These are phyloP conservation scores for Cotesia vestalis DNA, from an alignment of 1,140 invertebrate genomes.

Conservation along the genomic window DNA sequence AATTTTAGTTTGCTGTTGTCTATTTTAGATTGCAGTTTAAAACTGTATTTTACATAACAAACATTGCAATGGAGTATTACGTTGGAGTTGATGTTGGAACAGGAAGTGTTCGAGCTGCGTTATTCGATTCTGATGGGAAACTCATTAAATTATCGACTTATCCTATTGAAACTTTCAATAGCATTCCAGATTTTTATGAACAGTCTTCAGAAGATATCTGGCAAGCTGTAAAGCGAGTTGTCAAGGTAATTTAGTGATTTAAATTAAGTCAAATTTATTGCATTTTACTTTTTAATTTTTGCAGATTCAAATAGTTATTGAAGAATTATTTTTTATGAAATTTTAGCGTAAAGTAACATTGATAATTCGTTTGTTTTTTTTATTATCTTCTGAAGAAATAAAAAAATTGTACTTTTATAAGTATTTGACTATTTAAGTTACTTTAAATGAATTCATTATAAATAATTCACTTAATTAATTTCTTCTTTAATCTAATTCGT, in stretches of 20 bases:
- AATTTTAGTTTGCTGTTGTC: background rate
- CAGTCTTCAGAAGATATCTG: slow-evolving; percentile 95
- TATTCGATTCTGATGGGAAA: slow-evolving; percentile 76
- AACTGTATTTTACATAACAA: background rate
- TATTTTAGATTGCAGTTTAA: background rate
- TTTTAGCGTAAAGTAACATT: background rate
- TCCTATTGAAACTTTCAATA: slow-evolving; percentile 81
- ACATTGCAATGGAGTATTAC: slow-evolving; percentile 69
- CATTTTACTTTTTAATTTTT: background rate
- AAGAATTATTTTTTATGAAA: background rate
- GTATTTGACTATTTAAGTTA: background rate
- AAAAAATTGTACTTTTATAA: no score
- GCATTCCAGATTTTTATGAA: slow-evolving; percentile 82
- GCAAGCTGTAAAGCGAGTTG: slow-evolving; percentile 73
- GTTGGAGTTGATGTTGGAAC: slow-evolving; percentile 95
- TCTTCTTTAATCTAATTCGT: no score
- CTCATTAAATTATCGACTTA: slow-evolving; percentile 72
- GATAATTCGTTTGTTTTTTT: slow-evolving; percentile 6
- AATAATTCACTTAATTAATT: no score
- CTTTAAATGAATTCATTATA: slow-evolving; percentile 3
- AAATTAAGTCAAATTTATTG: background rate
- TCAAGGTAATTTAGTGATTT: slow-evolving; percentile 69
- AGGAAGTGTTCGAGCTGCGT: slow-evolving; percentile 83
- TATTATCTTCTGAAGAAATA: no score
- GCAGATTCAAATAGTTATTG: background rate